Conservation (phyloP, 2,113 vertebrate species). For the Tauraco erythrolophus region DNA sequence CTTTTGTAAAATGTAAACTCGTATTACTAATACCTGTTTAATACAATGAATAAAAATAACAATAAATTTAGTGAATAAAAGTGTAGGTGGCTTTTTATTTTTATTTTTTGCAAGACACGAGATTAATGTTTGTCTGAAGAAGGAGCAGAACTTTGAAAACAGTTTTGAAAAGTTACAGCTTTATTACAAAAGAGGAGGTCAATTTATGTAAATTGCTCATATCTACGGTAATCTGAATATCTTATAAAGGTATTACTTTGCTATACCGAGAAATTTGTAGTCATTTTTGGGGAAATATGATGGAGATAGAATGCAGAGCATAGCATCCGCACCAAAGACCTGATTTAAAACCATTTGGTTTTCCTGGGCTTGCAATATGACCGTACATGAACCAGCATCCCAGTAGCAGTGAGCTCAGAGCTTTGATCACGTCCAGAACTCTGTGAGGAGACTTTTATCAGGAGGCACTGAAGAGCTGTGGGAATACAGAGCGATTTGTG, state of each 20-base stretch:
- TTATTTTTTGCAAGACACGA: not conserved
- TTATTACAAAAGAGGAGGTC: not conserved
- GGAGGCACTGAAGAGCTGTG: not conserved
- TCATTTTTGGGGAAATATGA: not conserved
- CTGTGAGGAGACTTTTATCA: not conserved
- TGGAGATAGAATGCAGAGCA: not conserved
- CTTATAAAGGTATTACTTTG: not conserved
- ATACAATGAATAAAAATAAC: not conserved
- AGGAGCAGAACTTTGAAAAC: not conserved
- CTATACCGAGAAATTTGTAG: not conserved
- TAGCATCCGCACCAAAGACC: not conserved
- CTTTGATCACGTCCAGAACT: not conserved
- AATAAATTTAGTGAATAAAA: not conserved
- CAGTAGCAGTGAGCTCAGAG: not conserved
- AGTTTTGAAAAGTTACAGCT: rapidly evolving
- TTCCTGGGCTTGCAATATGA: not conserved
- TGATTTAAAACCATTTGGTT: not conserved
- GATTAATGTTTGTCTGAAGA: not conserved
- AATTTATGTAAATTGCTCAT: not conserved
- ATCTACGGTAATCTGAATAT: not conserved
- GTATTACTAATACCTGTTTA: not conserved
- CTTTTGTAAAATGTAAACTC: not conserved
- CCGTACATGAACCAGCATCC: not conserved
- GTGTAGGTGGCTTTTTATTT: too few species aligned
- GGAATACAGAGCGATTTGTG: not conserved